Base-by-base conservation (phyloP, 1,140 invertebrate genomes). In the Drosophila lacteicornis region DNA sequence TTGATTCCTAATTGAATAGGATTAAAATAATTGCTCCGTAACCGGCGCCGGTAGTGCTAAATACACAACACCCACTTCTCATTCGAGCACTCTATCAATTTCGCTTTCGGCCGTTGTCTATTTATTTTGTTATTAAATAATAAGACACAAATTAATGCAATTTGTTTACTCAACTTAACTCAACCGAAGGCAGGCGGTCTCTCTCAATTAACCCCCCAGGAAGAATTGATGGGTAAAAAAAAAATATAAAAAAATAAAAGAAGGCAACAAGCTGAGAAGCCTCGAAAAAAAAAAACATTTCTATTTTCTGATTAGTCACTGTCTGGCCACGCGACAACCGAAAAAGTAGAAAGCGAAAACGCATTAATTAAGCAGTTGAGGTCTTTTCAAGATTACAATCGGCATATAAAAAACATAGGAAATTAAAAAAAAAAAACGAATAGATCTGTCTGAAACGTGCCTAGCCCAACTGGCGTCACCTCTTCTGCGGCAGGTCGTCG, bases 101-200 rank as follows among this genome's bases (percentile, higher is more conserved):
- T 73, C 70, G n/a, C 47, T 79, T 66, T 59, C 71, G 79, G 66
- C 63, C 62, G 75, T 80, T 68, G 61, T 88, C 73, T 90, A 90
- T 90, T 88, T 90, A 88, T 84, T 87, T 88, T 75, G 85, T 90
- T 88, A 88, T 88, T 88, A 88, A 88, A 90, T 88, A 88, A 88
- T 90, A 88, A 90, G 84, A 84, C 84, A 84, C 84, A 90, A 88
- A 88, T 88, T 88, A 88, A 88, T 88, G 73, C 80, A 88, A 88
- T 88, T 88, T 90, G 84, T 84, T 84, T 88, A 58, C 68, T 58
- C 84, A 78, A 49, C 79, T 58, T 55, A 62, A 74, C 63, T 47
- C 43, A n/a, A 38, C 40, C 43, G 22, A 61, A 51, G 27, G 27
- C 59, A 36, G 79, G 65, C 56, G 51, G 46, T 60, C 67, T 56